phyloP scores from a whole-genome alignment of 2,113 vertebrate species.

The Raja brachyura region DNA sequence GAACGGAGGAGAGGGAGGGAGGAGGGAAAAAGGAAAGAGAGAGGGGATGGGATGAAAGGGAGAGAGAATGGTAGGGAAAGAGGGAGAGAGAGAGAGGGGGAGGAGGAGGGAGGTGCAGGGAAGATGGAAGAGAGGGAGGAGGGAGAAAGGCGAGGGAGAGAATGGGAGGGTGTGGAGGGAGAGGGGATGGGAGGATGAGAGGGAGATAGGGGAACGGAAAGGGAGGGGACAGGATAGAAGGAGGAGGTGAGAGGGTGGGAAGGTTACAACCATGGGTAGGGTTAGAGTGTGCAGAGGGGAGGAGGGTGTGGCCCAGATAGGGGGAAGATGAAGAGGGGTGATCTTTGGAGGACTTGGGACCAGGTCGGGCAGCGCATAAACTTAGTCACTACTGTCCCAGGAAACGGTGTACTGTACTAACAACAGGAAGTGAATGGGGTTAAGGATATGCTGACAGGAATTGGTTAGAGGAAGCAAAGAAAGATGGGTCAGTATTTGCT shows the following conservation, averaged over 20 bases:
- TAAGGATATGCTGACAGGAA: not conserved
- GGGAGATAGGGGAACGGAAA: not conserved
- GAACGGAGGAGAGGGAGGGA: no score
- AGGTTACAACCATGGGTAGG: not conserved
- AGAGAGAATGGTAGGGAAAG: slow-evolving; percentile 24
- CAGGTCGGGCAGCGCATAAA: not conserved
- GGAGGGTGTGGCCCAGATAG: not conserved
- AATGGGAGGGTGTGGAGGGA: not conserved
- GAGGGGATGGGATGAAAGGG: not conserved
- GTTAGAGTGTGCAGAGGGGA: not conserved
- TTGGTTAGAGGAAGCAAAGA: not conserved
- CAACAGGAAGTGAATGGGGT: not conserved
- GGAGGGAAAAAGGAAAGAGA: not conserved
- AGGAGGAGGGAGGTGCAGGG: not conserved
- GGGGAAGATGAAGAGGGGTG: not conserved
- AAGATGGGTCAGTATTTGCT: not conserved
- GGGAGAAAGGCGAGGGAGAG: not conserved
- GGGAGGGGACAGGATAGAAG: not conserved
- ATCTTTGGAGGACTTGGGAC: not conserved
- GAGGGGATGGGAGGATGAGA: not conserved
- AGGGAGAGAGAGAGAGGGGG: no score
- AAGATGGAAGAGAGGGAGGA: not conserved
- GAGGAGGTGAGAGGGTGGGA: not conserved
- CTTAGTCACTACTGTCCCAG: not conserved
- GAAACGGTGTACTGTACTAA: not conserved